These are phyloP conservation scores for Blastomussa wellsi DNA, from an alignment of 92 coral and sea anemone species.

Conservation along the genomic window DNA sequence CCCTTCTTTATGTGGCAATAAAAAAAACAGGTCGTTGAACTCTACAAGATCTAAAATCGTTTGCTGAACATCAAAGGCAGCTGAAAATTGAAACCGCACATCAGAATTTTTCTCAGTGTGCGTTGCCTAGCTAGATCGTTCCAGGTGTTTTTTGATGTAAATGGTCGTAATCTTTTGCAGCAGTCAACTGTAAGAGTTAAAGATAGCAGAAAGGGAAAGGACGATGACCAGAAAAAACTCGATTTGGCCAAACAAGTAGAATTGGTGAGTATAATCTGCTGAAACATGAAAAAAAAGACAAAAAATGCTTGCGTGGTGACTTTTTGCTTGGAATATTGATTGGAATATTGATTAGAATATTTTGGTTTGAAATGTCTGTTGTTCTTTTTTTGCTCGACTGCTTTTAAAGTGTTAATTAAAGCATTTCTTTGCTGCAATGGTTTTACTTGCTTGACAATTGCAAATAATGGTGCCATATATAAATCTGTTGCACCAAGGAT, in stretches of 20 bases:
- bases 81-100: conserved; percentile 23
- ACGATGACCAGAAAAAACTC: conserved; percentile 62
- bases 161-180: conserved; percentile 30
- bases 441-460: background rate
- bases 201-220: conserved; percentile 58
- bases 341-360: background rate
- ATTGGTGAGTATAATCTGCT: conserved; percentile 54
- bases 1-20: background rate
- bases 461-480: background rate
- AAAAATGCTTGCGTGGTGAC: too few species aligned
- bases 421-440: background rate
- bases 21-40: background rate
- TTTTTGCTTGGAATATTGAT: background rate
- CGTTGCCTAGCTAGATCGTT: conserved; percentile 3
- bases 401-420: conserved; percentile 1
- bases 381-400: conserved; percentile 12
- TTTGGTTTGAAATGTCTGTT: background rate
- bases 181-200: conserved; percentile 18
- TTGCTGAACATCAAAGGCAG: background rate
- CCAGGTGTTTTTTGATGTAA: background rate
- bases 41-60: background rate
- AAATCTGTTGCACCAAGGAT: background rate
- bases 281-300: background rate
- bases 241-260: conserved; percentile 81
- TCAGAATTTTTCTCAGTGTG: background rate